Base-by-base conservation (phyloP, 2,113 vertebrate genomes). In the Nyctibius bracteatus region DNA sequence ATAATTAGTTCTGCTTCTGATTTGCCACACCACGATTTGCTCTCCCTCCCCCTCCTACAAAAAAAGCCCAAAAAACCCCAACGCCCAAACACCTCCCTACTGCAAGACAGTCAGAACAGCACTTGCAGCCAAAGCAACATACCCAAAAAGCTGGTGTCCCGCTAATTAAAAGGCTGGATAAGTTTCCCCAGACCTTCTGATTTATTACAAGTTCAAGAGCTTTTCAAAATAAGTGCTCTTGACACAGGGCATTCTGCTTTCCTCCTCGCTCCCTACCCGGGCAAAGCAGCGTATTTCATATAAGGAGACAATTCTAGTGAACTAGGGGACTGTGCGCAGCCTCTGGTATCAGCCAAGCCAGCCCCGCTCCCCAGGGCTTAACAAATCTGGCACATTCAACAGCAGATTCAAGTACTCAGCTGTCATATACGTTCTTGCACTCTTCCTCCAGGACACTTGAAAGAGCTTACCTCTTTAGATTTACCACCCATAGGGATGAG, bases 381-480 rank as follows among this genome's bases (percentile, higher is more conserved):
- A 79, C 58, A 68, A 84, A 81, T 84, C 84, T 43, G 73, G 72
- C 33, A 43, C 0, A 12, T 39, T 84, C 83, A 95, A 43, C 46
- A 52, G 67, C 65, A 81, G 80, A 66, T 65, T 91, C 44, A 86
- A 63, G 72, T 63, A 61, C 57, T 78, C 39, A 41, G 37, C 58
- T 41, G 35, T 14, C n/a, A 75, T 47, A 54, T 47, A 54, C 17
- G 12, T 57, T 62, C 89, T 83, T 2, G 3, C 14, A 24, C 16
- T 57, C 44, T 68, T 91, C 35, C 66, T 72, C 81, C 81, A 80
- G 75, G 67, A 93, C 79, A 51, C 85, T 43, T 65, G 62, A 72
- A 90, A 85, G 74, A 73, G 75, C 95, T 96, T 94, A 97, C 96
- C 94, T 94, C 77, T 94, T 86, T 74, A 78, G 61, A 63, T 96